Conservation (phyloP, 2,113 vertebrate species). For the Tiliqua scincoides region DNA sequence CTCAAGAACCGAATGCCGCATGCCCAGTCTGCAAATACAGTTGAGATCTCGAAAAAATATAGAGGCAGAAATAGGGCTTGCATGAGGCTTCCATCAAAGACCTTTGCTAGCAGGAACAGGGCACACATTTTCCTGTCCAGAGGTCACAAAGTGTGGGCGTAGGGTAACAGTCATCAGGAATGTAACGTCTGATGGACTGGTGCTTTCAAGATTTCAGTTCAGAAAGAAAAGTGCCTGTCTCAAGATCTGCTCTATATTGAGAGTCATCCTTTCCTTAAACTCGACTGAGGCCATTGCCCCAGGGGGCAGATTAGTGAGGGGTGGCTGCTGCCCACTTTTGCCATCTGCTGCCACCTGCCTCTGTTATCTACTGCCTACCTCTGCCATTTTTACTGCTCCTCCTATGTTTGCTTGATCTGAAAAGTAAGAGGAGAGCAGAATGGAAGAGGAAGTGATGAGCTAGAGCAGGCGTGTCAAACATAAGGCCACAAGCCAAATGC, state of each 20-base stretch:
- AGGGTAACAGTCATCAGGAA: not conserved
- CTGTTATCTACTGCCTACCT: no score
- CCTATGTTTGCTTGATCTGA: no score
- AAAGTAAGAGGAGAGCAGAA: no score
- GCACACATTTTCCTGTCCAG: not conserved
- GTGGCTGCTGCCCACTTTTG: no score
- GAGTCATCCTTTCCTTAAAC: no score
- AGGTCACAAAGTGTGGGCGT: not conserved
- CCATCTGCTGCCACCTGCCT: no score
- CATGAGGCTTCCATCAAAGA: not conserved
- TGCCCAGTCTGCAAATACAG: not conserved
- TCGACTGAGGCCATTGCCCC: not conserved
- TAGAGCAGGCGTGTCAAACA: no score
- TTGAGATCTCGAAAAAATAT: not conserved
- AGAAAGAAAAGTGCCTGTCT: conserved; percentile 20
- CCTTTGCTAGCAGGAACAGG: not conserved
- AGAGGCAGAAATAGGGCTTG: no score
- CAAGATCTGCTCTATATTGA: not conserved
- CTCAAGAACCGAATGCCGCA: not conserved
- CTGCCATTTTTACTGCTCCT: no score
- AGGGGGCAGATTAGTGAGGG: no score
- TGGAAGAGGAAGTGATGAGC: no score
- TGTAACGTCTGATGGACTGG: not conserved
- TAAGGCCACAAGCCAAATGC: no score
- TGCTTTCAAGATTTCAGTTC: conserved; percentile 54